These are phyloP conservation scores for Nerophis lumbriciformis DNA, from an alignment of 2,113 vertebrate genomes.

Conservation along the genomic window DNA sequence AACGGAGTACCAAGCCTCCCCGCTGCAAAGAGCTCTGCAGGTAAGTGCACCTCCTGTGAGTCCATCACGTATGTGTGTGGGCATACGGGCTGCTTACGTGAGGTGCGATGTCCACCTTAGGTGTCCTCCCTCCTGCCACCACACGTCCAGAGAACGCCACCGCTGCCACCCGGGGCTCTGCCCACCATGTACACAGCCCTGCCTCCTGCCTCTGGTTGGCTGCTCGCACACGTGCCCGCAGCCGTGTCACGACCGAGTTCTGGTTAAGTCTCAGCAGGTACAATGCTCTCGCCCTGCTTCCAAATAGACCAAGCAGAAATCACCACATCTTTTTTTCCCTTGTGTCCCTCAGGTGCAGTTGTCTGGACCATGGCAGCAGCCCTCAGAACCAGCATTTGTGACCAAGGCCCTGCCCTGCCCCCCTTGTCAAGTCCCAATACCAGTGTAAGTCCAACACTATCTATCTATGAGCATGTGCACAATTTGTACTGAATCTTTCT, in stretches of 20 bases:
- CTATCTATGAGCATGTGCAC: neutral
- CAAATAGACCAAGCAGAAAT: too few species aligned
- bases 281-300: neutral
- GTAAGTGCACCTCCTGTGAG: conserved; percentile 6
- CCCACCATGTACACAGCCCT: conserved; percentile 53
- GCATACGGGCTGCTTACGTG: too few species aligned
- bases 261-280: conserved; percentile 60
- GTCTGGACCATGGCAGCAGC: conserved; percentile 89
- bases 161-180: conserved; percentile 55
- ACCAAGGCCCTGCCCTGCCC: conserved; percentile 84
- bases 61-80: neutral
- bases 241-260: conserved; percentile 58
- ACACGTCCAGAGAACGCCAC: conserved; percentile 43
- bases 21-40: conserved; percentile 61
- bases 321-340: neutral
- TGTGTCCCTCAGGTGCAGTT: conserved; percentile 72
- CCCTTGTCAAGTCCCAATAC: conserved; percentile 82
- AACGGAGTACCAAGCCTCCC: conserved; percentile 56
- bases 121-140: conserved; percentile 51
- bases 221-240: conserved; percentile 52
- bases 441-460: conserved; percentile 71
- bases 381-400: conserved; percentile 78
- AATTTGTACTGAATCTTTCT: conserved; percentile 15
- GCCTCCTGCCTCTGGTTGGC: conserved; percentile 28
- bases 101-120: conserved; percentile 14